phyloP scores from a whole-genome alignment of 2,113 vertebrate species.

The Vidua chalybeata region DNA sequence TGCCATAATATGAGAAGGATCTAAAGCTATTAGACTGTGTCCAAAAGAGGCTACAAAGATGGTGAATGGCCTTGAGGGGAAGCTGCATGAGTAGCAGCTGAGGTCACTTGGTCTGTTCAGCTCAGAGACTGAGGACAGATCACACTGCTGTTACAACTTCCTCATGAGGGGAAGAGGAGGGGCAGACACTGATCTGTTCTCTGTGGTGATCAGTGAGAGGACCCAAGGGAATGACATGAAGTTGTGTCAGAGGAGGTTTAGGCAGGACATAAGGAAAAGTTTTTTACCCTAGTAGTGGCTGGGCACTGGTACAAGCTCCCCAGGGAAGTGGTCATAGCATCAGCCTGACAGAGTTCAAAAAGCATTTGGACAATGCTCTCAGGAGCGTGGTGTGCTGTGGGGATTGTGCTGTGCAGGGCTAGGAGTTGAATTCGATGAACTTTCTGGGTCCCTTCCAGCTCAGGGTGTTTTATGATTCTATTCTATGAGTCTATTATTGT shows the following conservation, averaged over 20 bases:
- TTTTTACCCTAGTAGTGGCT: fast-evolving
- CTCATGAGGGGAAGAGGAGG: neutral
- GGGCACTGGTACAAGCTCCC: neutral
- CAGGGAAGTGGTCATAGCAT: neutral
- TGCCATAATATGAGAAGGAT: neutral
- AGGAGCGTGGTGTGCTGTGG: no score
- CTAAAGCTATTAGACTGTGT: neutral
- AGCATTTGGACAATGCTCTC: neutral
- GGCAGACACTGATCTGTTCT: neutral
- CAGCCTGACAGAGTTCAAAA: neutral
- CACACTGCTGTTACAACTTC: neutral
- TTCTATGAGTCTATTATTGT: neutral
- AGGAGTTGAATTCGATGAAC: neutral
- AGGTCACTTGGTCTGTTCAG: neutral
- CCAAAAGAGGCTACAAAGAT: neutral
- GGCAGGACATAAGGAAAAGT: neutral
- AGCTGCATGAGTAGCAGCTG: fast-evolving
- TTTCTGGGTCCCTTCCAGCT: neutral
- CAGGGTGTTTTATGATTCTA: neutral
- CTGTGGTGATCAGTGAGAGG: neutral
- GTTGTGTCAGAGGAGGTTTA: neutral
- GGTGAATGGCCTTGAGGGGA: neutral
- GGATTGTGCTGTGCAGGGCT: neutral
- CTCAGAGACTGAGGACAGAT: neutral
- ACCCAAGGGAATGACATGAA: neutral